Percentiles rank a stretch among this genome's conserved stretches.
Conservation (phyloP, 2,888 invertebrate species). For the Melinaea menophilus region DNA sequence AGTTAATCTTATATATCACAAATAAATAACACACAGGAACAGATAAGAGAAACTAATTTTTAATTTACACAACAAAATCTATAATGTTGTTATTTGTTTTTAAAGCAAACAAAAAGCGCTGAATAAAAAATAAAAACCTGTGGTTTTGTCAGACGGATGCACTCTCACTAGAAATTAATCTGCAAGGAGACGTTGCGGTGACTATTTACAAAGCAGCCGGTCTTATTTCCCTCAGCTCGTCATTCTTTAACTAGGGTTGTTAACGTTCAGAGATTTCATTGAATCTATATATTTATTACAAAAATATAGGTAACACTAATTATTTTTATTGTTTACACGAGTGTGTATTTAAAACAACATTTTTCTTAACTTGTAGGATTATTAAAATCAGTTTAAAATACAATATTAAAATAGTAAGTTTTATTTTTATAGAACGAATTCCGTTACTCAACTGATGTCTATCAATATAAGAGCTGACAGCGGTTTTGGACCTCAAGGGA, state of each 20-base stretch:
- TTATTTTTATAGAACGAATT: neutral
- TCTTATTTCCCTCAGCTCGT: constrained; percentile 43
- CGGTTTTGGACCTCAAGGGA: constrained; percentile 5
- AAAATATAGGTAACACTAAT: neutral
- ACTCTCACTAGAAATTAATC: constrained; percentile 70
- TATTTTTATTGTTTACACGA: neutral
- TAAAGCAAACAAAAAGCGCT: no score
- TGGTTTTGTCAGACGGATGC: constrained; percentile 15
- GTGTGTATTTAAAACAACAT: no score
- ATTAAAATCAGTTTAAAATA: no score
- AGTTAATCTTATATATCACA: no score
- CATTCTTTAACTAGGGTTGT: constrained; percentile 58
- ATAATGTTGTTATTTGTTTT: no score
- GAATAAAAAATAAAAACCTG: neutral
- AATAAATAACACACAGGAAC: no score
- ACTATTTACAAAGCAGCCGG: constrained; percentile 61
- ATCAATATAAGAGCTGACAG: constrained; percentile 5
- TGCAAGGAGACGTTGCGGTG: constrained; percentile 68
- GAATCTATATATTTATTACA: constrained; percentile 2
- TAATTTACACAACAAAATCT: no score
- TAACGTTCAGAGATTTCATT: constrained; percentile 8
- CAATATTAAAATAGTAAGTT: neutral
- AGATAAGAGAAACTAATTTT: no score
- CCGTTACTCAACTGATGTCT: constrained; percentile 1
- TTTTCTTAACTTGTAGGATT: no score